Conservation (phyloP, 2,113 vertebrate species). For the Saguinus imperator region DNA sequence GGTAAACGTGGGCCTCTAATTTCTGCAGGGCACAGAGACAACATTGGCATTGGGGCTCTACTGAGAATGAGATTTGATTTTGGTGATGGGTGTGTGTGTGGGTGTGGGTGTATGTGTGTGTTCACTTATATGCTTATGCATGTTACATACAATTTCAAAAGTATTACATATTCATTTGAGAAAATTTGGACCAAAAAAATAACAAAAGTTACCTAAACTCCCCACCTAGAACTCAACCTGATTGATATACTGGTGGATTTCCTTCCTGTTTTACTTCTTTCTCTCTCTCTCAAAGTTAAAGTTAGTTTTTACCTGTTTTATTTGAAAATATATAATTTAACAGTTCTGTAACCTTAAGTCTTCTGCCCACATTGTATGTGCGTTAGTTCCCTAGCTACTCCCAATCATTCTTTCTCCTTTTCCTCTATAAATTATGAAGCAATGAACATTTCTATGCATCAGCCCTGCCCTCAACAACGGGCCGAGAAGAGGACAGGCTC, state of each 20-base stretch:
- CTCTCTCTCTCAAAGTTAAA: background rate
- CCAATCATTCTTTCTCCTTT: background rate
- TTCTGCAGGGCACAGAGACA: accelerated
- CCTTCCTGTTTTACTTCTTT: background rate
- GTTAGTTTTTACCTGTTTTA: background rate
- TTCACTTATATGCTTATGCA: background rate
- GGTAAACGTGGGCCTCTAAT: accelerated
- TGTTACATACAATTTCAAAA: background rate
- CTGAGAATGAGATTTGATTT: background rate
- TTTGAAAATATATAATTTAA: background rate
- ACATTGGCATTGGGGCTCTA: background rate
- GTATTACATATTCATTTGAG: too few relatives aligned
- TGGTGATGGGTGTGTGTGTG: background rate
- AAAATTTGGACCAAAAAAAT: background rate
- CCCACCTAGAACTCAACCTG: accelerated
- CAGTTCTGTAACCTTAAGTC: background rate
- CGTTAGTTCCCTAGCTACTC: background rate
- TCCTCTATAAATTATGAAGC: background rate
- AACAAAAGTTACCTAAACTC: too few relatives aligned
- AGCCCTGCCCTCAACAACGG: accelerated
- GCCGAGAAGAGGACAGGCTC: accelerated
- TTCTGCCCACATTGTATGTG: background rate
- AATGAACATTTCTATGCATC: accelerated
- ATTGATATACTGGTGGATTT: background rate
- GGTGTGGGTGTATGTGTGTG: background rate